Percentiles rank a stretch among this genome's conserved stretches.
phyloP scores from a whole-genome alignment of 2,797 vertebrate genomes.

The Heteromormyrus szaboi region DNA sequence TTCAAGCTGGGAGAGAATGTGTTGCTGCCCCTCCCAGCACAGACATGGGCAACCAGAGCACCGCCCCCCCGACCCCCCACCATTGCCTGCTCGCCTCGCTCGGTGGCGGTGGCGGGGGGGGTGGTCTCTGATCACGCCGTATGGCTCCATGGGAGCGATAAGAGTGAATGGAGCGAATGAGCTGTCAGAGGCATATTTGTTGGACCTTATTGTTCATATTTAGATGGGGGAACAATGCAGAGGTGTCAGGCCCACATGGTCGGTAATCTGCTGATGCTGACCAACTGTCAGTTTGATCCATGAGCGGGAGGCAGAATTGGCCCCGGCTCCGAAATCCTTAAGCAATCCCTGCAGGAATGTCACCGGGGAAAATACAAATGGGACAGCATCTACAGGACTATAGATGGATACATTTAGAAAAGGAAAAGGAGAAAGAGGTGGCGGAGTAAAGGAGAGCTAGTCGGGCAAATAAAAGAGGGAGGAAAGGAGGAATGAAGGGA shows the following conservation, averaged over 20 bases:
- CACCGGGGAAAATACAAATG: slow-evolving; percentile 62
- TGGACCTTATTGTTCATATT: slow-evolving; percentile 70
- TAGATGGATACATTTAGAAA: slow-evolving; percentile 58
- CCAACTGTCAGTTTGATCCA: slow-evolving; percentile 65
- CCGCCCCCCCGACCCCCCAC: not conserved
- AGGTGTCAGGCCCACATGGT: slow-evolving; percentile 63
- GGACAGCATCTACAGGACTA: slow-evolving; percentile 65
- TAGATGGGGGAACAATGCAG: slow-evolving; percentile 69
- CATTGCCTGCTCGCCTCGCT: slow-evolving; percentile 34
- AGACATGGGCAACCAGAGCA: slow-evolving; percentile 41
- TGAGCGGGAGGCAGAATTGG: slow-evolving; percentile 35
- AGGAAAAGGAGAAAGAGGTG: slow-evolving; percentile 38
- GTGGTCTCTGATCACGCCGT: slow-evolving; percentile 43
- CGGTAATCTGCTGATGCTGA: slow-evolving; percentile 74
- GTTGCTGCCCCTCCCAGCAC: not conserved
- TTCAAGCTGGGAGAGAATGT: slow-evolving; percentile 48
- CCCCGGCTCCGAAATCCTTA: slow-evolving; percentile 56
- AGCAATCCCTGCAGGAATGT: slow-evolving; percentile 60
- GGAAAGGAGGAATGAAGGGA: slow-evolving; percentile 32
- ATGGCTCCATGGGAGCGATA: slow-evolving; percentile 50
- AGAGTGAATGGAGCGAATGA: slow-evolving; percentile 58
- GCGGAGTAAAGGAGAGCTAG: not conserved
- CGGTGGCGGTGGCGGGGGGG: slow-evolving; percentile 22
- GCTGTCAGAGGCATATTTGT: slow-evolving; percentile 51
- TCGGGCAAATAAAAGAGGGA: slow-evolving; percentile 13